phyloP scores from a whole-genome alignment of 2,797 vertebrate species.

The Thaleichthys pacificus region DNA sequence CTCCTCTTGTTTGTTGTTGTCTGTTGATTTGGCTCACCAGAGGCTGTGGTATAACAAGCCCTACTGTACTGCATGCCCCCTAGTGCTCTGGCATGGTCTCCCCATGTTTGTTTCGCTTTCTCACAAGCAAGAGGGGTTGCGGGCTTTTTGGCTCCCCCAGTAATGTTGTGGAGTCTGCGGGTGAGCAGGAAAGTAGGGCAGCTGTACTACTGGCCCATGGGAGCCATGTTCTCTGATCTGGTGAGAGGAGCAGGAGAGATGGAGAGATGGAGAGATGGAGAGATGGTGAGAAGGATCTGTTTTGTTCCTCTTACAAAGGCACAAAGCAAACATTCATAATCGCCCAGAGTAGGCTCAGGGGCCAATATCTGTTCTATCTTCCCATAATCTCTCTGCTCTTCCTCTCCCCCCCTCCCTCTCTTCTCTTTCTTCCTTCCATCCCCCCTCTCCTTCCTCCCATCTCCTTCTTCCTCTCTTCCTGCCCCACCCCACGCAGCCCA shows the following conservation, averaged over 20 bases:
- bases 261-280: too few species aligned
- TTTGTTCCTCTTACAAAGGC: slow-evolving; percentile 51
- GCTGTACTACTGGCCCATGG: slow-evolving; percentile 38
- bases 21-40: slow-evolving; percentile 51
- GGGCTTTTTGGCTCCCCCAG: slow-evolving; percentile 31
- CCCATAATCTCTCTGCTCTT: slow-evolving; percentile 30
- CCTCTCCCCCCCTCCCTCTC: slow-evolving; percentile 42
- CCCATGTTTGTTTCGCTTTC: slow-evolving; percentile 46
- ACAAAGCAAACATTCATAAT: slow-evolving; percentile 50
- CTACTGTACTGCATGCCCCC: slow-evolving; percentile 29
- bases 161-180: slow-evolving; percentile 36
- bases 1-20: slow-evolving; percentile 42
- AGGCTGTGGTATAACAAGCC: slow-evolving; percentile 62
- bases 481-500: slow-evolving; percentile 66
- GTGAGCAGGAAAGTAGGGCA: slow-evolving; percentile 43
- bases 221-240: slow-evolving; percentile 26
- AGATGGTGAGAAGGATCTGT: slow-evolving; percentile 32
- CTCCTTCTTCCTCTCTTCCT: slow-evolving; percentile 55
- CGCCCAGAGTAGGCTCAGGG: slow-evolving; percentile 63
- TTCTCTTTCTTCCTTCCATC: slow-evolving; percentile 33
- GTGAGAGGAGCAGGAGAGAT: slow-evolving; percentile 33
- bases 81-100: slow-evolving; percentile 41
- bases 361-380: slow-evolving; percentile 51
- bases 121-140: slow-evolving; percentile 25
- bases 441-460: slow-evolving; percentile 26